A percentile compares a stretch with the other conserved stretches of the same genome.
phyloP scores from a whole-genome alignment of 2,888 invertebrate species.

The Oscheius sp. region DNA sequence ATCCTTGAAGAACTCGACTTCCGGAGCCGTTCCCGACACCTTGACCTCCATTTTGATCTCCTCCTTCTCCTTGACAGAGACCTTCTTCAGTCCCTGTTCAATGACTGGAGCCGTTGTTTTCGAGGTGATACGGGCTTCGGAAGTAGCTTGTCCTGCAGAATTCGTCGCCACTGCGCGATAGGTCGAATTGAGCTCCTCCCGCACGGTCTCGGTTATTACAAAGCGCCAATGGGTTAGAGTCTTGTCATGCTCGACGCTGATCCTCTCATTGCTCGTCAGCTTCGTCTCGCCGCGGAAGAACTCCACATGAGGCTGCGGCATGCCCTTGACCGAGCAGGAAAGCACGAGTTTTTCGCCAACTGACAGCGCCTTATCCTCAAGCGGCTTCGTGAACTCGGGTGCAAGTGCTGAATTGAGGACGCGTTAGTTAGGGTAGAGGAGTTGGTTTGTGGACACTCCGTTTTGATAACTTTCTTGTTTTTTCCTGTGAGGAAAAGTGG shows the following conservation, averaged over 20 bases:
- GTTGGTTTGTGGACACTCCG: neutral
- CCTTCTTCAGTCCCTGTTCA: conserved; percentile 81
- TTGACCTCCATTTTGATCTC: conserved; percentile 78
- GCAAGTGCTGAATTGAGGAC: conserved; percentile 63
- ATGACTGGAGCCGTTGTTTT: conserved; percentile 73
- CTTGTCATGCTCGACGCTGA: conserved; percentile 68
- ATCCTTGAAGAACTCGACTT: conserved; percentile 94
- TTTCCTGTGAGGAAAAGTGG: neutral
- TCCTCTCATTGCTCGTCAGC: conserved; percentile 50
- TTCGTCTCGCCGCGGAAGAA: conserved; percentile 64
- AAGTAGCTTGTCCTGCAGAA: conserved; percentile 75
- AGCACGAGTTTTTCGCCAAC: conserved; percentile 70
- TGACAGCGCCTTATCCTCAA: conserved; percentile 61
- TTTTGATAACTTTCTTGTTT: neutral
- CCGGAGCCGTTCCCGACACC: conserved; percentile 86
- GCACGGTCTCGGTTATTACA: conserved; percentile 74
- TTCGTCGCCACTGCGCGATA: conserved; percentile 83
- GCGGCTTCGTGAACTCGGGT: conserved; percentile 69
- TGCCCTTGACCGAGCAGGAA: conserved; percentile 71
- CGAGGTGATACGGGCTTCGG: conserved; percentile 63
- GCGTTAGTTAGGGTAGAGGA: conserved; percentile 26
- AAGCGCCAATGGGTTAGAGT: conserved; percentile 71
- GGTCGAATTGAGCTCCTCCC: conserved; percentile 40
- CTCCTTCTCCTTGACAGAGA: conserved; percentile 83
- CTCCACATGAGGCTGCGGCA: conserved; percentile 70